A percentile compares a stretch with the other conserved stretches of the same genome.
phyloP scores from a whole-genome alignment of 2,113 vertebrate genomes.

The Anguilla japonica region DNA sequence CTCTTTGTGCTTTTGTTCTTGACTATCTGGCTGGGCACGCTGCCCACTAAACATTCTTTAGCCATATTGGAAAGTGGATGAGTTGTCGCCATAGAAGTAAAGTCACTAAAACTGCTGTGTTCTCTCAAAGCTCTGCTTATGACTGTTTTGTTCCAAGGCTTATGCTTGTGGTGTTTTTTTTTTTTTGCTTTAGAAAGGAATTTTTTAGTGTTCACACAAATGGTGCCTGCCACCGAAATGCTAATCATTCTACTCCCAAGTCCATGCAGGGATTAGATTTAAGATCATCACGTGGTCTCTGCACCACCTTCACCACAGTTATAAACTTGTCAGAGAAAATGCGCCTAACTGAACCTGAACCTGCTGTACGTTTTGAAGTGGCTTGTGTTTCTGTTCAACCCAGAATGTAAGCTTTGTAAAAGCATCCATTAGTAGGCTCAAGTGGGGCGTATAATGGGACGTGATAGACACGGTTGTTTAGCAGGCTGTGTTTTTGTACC shows the following conservation, averaged over 20 bases:
- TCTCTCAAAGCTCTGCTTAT: not conserved
- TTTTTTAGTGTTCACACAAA: not conserved
- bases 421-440: too few relatives aligned
- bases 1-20: constrained; percentile 1
- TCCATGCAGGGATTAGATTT: not conserved
- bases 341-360: not conserved
- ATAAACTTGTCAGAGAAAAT: not conserved
- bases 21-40: not conserved
- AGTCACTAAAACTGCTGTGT: not conserved
- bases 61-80: not conserved
- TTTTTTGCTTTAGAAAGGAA: too few relatives aligned
- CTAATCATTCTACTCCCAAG: not conserved
- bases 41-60: constrained; percentile 43
- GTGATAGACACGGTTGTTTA: not conserved
- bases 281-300: not conserved
- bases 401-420: not conserved
- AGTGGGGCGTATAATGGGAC: not conserved
- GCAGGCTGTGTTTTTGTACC: not conserved
- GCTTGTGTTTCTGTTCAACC: not conserved
- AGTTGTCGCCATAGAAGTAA: not conserved
- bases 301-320: too few relatives aligned
- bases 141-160: not conserved
- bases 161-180: too few relatives aligned
- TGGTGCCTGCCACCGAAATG: not conserved
- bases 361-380: not conserved